Conservation (phyloP, 2,888 invertebrate genomes). For the Drosophila borealis region DNA sequence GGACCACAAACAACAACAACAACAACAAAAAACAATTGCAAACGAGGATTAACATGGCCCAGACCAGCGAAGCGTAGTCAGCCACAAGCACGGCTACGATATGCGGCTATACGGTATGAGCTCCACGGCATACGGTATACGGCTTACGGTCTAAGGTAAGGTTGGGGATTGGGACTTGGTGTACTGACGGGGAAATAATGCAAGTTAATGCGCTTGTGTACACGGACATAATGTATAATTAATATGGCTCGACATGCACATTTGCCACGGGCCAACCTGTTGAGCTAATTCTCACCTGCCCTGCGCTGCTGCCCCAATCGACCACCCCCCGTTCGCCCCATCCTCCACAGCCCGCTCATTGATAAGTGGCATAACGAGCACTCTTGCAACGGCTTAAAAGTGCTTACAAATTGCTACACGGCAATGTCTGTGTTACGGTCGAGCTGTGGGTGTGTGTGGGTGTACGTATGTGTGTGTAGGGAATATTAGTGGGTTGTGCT, state of each 20-base stretch:
- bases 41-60: constrained; percentile 36
- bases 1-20: constrained; percentile 42
- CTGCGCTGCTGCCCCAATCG: constrained; percentile 1
- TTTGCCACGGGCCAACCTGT: constrained; percentile 66
- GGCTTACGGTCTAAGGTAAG: constrained; percentile 44
- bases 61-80: constrained; percentile 5
- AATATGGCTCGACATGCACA: constrained; percentile 77
- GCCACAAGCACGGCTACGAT: constrained; percentile 8
- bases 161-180: constrained; percentile 5
- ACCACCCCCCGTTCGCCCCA: neutral
- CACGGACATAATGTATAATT: constrained; percentile 75
- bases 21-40: neutral
- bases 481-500: neutral
- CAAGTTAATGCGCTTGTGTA: constrained; percentile 77
- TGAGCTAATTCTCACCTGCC: constrained; percentile 40
- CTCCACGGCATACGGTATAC: constrained; percentile 3
- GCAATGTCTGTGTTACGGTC: constrained; percentile 55
- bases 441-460: neutral
- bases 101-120: neutral
- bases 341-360: constrained; percentile 42
- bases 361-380: constrained; percentile 80
- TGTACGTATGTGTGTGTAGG: neutral
- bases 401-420: constrained; percentile 80
- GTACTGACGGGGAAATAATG: constrained; percentile 59
- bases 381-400: constrained; percentile 77